A percentile compares a stretch with the other conserved stretches of the same genome.
These are phyloP conservation scores for Micrasema longulum DNA, from an alignment of 1,140 invertebrate genomes.

Conservation along the genomic window DNA sequence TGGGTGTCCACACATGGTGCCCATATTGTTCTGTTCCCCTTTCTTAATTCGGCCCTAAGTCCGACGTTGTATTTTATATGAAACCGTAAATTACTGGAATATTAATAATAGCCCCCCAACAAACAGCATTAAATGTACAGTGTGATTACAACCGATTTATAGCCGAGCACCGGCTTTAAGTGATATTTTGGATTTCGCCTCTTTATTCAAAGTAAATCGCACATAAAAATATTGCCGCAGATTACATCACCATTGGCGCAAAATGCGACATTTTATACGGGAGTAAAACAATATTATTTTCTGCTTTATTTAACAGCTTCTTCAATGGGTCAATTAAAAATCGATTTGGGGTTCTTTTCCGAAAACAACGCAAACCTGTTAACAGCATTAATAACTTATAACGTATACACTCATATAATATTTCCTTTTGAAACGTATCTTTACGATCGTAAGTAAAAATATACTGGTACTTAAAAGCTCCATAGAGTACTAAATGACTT, in stretches of 20 bases:
- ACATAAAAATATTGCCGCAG: slow-evolving; percentile 36
- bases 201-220: slow-evolving; percentile 34
- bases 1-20: no score
- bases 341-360: slow-evolving; percentile 21
- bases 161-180: slow-evolving; percentile 36
- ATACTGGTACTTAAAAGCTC: neutral
- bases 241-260: slow-evolving; percentile 33
- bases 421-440: slow-evolving; percentile 10
- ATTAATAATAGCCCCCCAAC: slow-evolving; percentile 7
- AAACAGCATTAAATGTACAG: slow-evolving; percentile 18
- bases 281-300: slow-evolving; percentile 35
- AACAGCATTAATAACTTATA: slow-evolving; percentile 15
- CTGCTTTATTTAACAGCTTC: slow-evolving; percentile 8
- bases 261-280: slow-evolving; percentile 30
- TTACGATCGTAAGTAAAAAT: slow-evolving; percentile 9
- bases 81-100: slow-evolving; percentile 18
- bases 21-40: slow-evolving; percentile 5
- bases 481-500: slow-evolving; percentile 14
- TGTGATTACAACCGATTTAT: slow-evolving; percentile 42
- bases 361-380: slow-evolving; percentile 5
- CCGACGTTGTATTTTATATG: slow-evolving; percentile 17
- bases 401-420: slow-evolving; percentile 1
- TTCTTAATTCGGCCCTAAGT: slow-evolving; percentile 12
- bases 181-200: slow-evolving; percentile 26
- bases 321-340: slow-evolving; percentile 28